Conservation (phyloP, 2,113 vertebrate genomes). For the Labeo rohita region DNA sequence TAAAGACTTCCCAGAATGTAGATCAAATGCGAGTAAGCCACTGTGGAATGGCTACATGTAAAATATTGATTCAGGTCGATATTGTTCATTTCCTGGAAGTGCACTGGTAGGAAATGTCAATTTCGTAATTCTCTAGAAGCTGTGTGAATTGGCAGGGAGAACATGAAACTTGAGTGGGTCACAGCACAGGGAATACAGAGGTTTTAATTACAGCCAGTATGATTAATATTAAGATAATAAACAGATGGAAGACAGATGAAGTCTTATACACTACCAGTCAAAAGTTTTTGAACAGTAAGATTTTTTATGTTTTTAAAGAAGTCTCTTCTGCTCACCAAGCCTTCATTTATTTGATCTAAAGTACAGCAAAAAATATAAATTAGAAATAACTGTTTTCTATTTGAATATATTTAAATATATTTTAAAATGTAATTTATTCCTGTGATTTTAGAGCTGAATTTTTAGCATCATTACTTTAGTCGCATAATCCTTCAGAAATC, state of each 20-base stretch:
- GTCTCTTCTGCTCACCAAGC: too few species aligned
- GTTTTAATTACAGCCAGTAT: not conserved
- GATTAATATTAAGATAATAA: not conserved
- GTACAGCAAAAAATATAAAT: too few species aligned
- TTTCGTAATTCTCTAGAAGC: not conserved
- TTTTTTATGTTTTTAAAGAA: too few species aligned
- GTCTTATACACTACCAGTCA: too few species aligned
- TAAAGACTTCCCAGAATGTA: not conserved
- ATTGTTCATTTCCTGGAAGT: not conserved
- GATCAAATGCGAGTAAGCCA: conserved; percentile 7
- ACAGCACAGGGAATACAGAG: not conserved
- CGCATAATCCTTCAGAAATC: too few species aligned
- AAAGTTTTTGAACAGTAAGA: too few species aligned
- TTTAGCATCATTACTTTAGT: too few species aligned
- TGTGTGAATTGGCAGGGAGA: not conserved
- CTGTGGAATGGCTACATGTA: not conserved
- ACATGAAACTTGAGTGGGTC: not conserved
- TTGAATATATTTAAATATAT: too few species aligned
- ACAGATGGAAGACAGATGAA: not conserved
- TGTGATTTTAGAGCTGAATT: too few species aligned
- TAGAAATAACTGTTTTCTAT: too few species aligned
- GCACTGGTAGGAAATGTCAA: not conserved
- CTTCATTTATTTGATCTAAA: too few species aligned
- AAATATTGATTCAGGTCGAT: conserved; percentile 26
- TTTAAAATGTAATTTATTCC: too few species aligned